A percentile compares a stretch with the other conserved stretches of the same genome.
phyloP scores from a whole-genome alignment of 2,113 vertebrate genomes.

The Halcyon senegalensis region DNA sequence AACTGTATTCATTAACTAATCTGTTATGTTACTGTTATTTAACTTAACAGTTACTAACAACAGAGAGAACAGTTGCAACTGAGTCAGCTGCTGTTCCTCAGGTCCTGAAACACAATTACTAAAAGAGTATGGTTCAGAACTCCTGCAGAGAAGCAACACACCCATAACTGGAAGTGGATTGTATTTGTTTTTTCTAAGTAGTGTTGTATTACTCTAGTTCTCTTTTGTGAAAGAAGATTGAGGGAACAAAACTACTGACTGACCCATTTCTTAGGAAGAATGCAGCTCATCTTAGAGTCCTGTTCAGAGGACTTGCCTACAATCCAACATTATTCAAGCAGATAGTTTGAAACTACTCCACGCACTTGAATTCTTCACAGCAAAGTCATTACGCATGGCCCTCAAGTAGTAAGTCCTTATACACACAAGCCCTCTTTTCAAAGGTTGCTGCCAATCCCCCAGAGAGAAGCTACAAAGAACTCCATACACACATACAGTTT shows the following conservation, averaged over 20 bases:
- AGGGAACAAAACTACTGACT: not conserved
- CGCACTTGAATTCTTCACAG: not conserved
- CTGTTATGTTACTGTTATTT: not conserved
- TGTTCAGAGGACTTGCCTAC: not conserved
- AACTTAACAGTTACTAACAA: not conserved
- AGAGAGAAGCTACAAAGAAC: not conserved
- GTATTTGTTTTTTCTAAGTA: not conserved
- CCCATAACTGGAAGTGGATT: not conserved
- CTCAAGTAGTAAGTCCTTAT: not conserved
- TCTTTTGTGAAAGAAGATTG: not conserved
- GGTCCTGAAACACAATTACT: not conserved
- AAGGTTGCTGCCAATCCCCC: not conserved
- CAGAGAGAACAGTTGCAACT: not conserved
- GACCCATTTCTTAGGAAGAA: not conserved
- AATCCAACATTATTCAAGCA: not conserved
- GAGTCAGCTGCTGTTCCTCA: not conserved
- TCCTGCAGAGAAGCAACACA: not conserved
- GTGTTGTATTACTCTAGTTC: not conserved
- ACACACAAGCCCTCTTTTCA: not conserved
- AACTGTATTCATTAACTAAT: not conserved
- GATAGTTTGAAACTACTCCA: not conserved
- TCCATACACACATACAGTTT: conserved; percentile 45
- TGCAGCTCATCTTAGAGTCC: not conserved
- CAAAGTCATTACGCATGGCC: not conserved
- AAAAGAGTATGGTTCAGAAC: not conserved